A percentile compares a stretch with the other conserved stretches of the same genome.
These are phyloP conservation scores for Halotydeus destructor DNA, from an alignment of 1,140 invertebrate species.

Conservation along the genomic window DNA sequence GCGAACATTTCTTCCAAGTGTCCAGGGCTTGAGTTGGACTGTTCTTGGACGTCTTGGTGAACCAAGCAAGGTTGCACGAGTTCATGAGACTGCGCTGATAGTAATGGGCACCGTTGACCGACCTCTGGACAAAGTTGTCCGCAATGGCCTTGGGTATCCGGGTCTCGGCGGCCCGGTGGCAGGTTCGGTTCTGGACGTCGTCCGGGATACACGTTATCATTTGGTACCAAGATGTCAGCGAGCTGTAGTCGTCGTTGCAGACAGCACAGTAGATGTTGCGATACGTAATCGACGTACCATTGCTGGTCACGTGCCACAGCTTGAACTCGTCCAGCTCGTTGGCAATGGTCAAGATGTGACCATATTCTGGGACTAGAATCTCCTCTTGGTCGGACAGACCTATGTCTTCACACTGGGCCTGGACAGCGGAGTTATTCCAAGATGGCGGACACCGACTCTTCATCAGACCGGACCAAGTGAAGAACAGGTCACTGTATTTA, in stretches of 20 bases:
- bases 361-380: conserved; percentile 4
- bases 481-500: background rate
- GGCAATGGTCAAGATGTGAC: conserved; percentile 1
- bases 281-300: conserved; percentile 27
- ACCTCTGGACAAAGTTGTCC: too few relatives aligned
- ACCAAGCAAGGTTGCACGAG: conserved; percentile 7
- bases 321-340: conserved; percentile 4
- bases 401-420: conserved; percentile 2
- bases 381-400: background rate
- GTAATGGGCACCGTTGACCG: too few relatives aligned
- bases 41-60: background rate
- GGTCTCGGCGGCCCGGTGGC: too few relatives aligned
- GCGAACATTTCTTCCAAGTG: conserved; percentile 3
- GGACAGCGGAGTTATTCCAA: background rate
- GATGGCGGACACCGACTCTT: conserved; percentile 4
- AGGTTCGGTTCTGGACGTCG: background rate
- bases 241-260: conserved; percentile 28
- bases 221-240: conserved; percentile 4
- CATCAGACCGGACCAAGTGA: conserved; percentile 3
- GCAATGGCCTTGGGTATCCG: too few relatives aligned
- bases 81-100: too few relatives aligned
- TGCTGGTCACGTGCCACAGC: conserved; percentile 23
- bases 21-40: background rate
- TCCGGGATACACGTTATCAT: background rate
- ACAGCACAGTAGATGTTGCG: conserved; percentile 33